These are phyloP conservation scores for Molorchus minor DNA, from an alignment of 2,888 invertebrate genomes.

Conservation along the genomic window DNA sequence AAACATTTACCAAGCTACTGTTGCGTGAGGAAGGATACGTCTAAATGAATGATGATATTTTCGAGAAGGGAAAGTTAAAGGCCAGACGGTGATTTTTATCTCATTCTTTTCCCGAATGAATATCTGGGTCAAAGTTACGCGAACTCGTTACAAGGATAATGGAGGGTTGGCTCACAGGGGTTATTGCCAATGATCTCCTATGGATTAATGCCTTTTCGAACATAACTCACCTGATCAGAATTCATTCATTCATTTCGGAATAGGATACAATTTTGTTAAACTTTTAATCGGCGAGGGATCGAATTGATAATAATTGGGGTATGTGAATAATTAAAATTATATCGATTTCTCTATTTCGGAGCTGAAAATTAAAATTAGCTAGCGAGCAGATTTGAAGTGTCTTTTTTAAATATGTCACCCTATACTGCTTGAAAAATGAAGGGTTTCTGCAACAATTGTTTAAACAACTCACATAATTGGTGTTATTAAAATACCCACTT, in stretches of 20 bases:
- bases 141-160: slow-evolving; percentile 60
- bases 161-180: slow-evolving; percentile 49
- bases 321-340: too few relatives aligned
- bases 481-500: too few relatives aligned
- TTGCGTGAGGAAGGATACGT: slow-evolving; percentile 47
- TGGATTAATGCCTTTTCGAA: slow-evolving; percentile 45
- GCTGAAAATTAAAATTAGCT: too few relatives aligned
- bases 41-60: slow-evolving; percentile 46
- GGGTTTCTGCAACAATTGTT: too few relatives aligned
- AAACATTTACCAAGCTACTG: slow-evolving; percentile 25
- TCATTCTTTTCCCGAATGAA: slow-evolving; percentile 57
- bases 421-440: too few relatives aligned
- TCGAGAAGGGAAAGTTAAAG: slow-evolving; percentile 49
- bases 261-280: slow-evolving; percentile 16
- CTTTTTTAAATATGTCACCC: too few relatives aligned
- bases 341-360: too few relatives aligned
- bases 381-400: too few relatives aligned
- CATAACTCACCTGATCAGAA: slow-evolving; percentile 45
- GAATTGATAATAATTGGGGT: slow-evolving; percentile 15
- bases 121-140: slow-evolving; percentile 61
- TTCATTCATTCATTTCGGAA: slow-evolving; percentile 47
- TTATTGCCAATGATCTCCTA: slow-evolving; percentile 56
- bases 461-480: too few relatives aligned
- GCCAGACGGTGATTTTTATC: slow-evolving; percentile 59
- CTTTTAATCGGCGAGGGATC: slow-evolving; percentile 4